Evolutionary conservation across 2,113 vertebrate genomes (phyloP).

Genomic region (Patagioenas fasciata): DNA sequence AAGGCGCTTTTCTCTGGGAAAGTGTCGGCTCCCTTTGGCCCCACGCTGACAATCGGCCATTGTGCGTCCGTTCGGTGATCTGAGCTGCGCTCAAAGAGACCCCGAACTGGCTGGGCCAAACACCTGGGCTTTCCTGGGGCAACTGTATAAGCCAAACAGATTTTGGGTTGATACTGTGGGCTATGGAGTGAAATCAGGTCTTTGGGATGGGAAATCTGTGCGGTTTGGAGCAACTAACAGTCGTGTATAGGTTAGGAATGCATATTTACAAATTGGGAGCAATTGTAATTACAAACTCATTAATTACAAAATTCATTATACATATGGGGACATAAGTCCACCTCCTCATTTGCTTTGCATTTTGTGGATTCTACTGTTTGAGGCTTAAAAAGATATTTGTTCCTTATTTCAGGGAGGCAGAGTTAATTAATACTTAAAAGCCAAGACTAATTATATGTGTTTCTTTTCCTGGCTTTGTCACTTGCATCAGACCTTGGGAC

Average conservation of each 20-base stretch:
- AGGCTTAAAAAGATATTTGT: background rate
- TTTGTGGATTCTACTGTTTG: background rate
- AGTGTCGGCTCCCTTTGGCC: background rate
- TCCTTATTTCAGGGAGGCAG: background rate
- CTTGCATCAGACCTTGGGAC: background rate
- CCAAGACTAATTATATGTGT: background rate
- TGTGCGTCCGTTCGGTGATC: background rate
- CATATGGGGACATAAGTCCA: background rate
- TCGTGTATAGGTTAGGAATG: background rate
- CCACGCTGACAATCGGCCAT: background rate
- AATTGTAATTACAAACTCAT: too few species aligned
- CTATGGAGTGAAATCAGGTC: background rate
- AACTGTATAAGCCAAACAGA: background rate
- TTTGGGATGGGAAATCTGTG: background rate
- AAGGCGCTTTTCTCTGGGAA: conserved; percentile 59
- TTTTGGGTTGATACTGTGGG: background rate
- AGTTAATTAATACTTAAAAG: background rate
- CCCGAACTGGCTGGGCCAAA: background rate
- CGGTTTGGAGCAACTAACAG: background rate
- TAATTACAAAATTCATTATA: background rate
- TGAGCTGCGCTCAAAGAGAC: background rate
- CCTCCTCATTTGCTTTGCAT: background rate
- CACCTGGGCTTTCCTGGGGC: conserved; percentile 25
- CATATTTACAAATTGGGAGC: background rate
- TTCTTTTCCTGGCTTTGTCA: background rate